Percentiles rank a stretch among this genome's conserved stretches.
Conservation (phyloP, 2,113 vertebrate species). For the Butorides virescens region DNA sequence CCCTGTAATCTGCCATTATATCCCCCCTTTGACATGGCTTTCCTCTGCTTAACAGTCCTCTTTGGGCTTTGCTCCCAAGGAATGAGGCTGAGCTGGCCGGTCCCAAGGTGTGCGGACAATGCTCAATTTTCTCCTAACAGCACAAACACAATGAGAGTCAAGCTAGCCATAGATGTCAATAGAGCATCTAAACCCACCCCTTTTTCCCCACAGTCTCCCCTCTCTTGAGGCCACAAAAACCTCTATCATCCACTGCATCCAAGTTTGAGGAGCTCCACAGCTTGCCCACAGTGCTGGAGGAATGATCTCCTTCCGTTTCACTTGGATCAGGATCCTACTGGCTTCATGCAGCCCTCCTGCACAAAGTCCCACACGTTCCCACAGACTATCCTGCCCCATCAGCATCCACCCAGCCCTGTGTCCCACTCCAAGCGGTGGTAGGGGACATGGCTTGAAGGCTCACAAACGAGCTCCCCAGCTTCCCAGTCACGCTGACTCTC, state of each 20-base stretch:
- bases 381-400: neutral
- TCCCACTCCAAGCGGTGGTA: rapidly evolving
- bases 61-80: neutral
- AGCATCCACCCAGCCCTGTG: neutral
- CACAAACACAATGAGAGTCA: neutral
- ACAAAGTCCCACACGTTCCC: rapidly evolving
- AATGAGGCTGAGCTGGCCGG: neutral
- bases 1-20: conserved; percentile 42
- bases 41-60: neutral
- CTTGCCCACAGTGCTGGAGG: neutral
- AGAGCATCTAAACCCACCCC: neutral
- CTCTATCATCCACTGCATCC: neutral
- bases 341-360: neutral
- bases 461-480: neutral
- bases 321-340: neutral
- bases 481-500: neutral
- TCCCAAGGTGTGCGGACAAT: neutral
- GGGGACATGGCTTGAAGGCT: neutral
- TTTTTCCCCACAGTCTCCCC: neutral
- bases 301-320: neutral
- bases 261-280: neutral
- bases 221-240: neutral
- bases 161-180: neutral
- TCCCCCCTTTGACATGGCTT: neutral
- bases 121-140: conserved; percentile 6